Conservation (phyloP, 2,888 invertebrate genomes). For the Heliconius sara region DNA sequence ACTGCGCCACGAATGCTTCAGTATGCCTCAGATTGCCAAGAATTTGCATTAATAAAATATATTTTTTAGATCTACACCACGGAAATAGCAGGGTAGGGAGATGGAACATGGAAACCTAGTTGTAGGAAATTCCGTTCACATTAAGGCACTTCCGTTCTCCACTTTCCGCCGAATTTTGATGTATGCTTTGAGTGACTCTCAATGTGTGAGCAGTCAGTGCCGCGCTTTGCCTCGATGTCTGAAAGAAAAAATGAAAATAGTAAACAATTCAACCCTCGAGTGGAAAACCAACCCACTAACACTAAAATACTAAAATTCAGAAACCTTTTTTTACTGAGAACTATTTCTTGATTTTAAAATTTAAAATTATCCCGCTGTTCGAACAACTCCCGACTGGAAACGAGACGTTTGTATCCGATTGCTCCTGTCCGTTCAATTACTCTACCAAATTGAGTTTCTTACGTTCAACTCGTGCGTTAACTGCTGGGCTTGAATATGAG, state of each 20-base stretch:
- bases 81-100: too few relatives aligned
- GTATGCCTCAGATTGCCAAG: too few relatives aligned
- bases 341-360: not conserved
- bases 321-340: not conserved
- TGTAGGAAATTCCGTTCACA: too few relatives aligned
- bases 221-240: not conserved
- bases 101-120: too few relatives aligned
- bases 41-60: too few relatives aligned
- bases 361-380: not conserved
- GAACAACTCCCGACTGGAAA: constrained; percentile 4
- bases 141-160: too few relatives aligned
- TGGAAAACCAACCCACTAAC: not conserved
- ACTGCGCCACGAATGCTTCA: too few relatives aligned
- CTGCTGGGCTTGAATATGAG: constrained; percentile 15
- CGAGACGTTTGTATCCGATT: constrained; percentile 29
- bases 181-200: not conserved
- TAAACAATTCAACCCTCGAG: not conserved
- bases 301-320: not conserved
- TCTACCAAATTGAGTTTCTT: constrained; percentile 37
- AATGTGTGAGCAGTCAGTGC: not conserved
- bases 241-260: not conserved
- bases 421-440: constrained; percentile 35
- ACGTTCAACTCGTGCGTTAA: constrained; percentile 26
- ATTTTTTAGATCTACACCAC: too few relatives aligned
- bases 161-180: too few relatives aligned